Base-by-base conservation (phyloP, 1,140 invertebrate species). In the Metopolophium dirhodum region DNA sequence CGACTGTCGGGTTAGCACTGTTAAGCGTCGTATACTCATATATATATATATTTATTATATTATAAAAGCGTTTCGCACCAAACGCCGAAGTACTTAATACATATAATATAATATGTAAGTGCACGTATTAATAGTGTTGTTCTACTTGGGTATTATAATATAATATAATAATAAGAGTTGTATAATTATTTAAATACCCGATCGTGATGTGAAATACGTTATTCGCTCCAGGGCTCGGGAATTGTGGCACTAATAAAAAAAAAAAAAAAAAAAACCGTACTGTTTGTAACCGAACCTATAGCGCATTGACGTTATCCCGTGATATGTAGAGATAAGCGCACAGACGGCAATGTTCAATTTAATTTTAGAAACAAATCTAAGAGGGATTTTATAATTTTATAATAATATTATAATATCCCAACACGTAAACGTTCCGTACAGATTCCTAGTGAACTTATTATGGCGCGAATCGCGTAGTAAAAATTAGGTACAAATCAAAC, bases 11-110 rank as follows among this genome's bases (percentile, higher is more conserved):
- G 61, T 68, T 68, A 68, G 61, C n/a, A n/a, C 61, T n/a, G n/a
- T 77, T 77, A 18, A 77, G 30, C 61, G n/a, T 20, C 30, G 61
- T n/a, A n/a, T 77, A 54, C 18, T 18, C 14, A 51, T 51, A 51
- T 51, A 51, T 51, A 51, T 68, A 26, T 47, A 47, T 47, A 26
- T 26, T 1, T 61, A n/a, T 68, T 22, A 68, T 77, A 77, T n/a
- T 77, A 77, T 77, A n/a, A 77, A 77, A 77, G 61, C n/a, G 61
- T 77, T 77, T n/a, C n/a, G n/a, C 61, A 77, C 61, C 61, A 35
- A 77, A 77, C 61, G 61, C 14, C 61, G 61, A n/a, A 77, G 30
- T 77, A 30, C 26, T 4, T 23, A 51, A n/a, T 77, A 77, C 30
- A 20, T 20, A 54, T 51, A 49, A 49, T 51, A 18, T 54, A 22